Percentiles rank a stretch among this genome's conserved stretches.
Evolutionary conservation across 2,113 vertebrate species (phyloP).

Genomic region (Dipodomys merriami): DNA sequence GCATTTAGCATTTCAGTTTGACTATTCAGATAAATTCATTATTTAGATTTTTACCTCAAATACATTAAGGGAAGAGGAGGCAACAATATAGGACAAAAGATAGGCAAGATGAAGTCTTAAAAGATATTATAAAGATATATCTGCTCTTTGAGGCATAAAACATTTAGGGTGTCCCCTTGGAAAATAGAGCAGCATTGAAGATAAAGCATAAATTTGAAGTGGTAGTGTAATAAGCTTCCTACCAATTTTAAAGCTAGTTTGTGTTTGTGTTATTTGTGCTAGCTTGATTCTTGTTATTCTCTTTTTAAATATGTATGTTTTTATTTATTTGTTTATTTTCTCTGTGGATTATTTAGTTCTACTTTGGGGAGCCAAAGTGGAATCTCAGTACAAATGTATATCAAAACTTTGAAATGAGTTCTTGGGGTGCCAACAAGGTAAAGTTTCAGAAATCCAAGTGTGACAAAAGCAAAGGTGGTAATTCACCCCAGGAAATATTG

Average conservation of each 20-base stretch:
- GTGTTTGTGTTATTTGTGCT: not conserved
- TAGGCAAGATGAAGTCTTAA: not conserved
- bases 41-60: slow-evolving; percentile 14
- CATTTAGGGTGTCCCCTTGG: not conserved
- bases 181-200: not conserved
- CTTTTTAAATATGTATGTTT: not conserved
- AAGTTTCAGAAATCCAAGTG: not conserved
- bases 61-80: not conserved
- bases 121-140: not conserved
- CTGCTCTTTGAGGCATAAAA: not conserved
- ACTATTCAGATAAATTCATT: not conserved
- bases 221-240: not conserved
- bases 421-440: not conserved
- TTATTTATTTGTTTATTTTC: not conserved
- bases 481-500: not conserved
- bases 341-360: not conserved
- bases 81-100: not conserved
- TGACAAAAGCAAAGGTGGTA: not conserved
- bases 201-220: not conserved
- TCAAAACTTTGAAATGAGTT: not conserved
- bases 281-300: not conserved
- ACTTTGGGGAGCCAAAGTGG: not conserved
- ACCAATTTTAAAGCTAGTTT: not conserved
- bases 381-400: not conserved
- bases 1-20: not conserved